These are phyloP conservation scores for Campoletis sonorensis DNA, from an alignment of 1,140 invertebrate species.

Conservation along the genomic window DNA sequence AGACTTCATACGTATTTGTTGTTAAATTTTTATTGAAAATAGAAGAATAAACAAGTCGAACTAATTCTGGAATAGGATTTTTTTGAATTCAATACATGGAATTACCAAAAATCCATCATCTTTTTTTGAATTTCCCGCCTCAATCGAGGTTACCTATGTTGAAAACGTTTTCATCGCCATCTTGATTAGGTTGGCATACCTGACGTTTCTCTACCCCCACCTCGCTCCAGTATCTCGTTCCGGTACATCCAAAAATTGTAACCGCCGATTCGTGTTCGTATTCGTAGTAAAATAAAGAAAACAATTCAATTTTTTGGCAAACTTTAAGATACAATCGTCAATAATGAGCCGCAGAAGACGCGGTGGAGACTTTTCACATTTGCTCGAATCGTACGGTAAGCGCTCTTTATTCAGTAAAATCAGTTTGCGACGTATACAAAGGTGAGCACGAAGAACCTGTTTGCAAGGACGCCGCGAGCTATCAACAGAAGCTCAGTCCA, in stretches of 20 bases:
- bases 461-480: too few relatives aligned
- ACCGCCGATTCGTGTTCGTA: not conserved
- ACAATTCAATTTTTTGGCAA: not conserved
- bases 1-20: too few relatives aligned
- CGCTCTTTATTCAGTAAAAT: not conserved
- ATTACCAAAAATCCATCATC: too few relatives aligned
- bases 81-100: too few relatives aligned
- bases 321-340: not conserved
- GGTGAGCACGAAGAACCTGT: not conserved
- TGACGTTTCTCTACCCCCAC: not conserved
- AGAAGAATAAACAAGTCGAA: too few relatives aligned
- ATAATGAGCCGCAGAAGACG: slow-evolving; percentile 7
- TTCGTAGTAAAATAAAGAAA: not conserved
- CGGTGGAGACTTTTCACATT: not conserved
- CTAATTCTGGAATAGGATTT: too few relatives aligned
- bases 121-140: not conserved
- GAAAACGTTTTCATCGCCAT: not conserved
- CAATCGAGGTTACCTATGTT: not conserved
- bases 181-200: not conserved
- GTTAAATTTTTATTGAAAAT: too few relatives aligned
- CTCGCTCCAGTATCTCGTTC: not conserved
- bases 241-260: not conserved
- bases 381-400: not conserved
- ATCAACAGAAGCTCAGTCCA: too few relatives aligned
- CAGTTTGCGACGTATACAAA: not conserved